Evolutionary conservation across 2,797 vertebrate genomes (phyloP).

Genomic region (Tragelaphus eurycerus): DNA sequence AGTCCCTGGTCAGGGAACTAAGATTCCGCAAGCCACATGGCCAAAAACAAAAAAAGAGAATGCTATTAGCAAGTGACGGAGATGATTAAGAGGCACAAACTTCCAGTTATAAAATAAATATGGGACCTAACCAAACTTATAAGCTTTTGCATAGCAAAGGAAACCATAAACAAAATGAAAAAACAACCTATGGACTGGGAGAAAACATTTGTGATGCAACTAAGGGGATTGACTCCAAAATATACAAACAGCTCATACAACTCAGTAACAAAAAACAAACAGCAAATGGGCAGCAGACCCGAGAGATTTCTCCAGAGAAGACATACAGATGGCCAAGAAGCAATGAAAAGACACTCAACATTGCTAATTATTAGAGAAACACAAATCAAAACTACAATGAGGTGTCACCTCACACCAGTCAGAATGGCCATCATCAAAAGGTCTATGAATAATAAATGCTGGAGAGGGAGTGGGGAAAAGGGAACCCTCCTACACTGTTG

Average conservation of each 20-base stretch:
- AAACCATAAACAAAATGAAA: background rate
- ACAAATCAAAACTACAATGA: background rate
- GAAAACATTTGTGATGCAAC: background rate
- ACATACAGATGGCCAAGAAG: background rate
- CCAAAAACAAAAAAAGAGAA: background rate
- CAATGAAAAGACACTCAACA: background rate
- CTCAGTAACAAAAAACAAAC: background rate
- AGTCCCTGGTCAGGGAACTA: background rate
- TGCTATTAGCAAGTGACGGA: background rate
- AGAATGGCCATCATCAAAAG: background rate
- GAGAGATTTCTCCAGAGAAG: background rate
- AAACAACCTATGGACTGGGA: background rate
- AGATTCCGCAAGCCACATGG: background rate
- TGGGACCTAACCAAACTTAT: background rate
- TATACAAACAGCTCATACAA: background rate
- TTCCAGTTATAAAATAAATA: background rate
- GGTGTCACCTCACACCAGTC: background rate
- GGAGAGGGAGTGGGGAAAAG: accelerated
- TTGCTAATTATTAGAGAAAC: background rate
- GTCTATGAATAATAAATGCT: background rate
- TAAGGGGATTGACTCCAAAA: background rate
- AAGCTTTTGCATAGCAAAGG: background rate
- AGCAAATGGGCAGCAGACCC: background rate
- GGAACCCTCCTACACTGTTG: background rate
- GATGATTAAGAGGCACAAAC: background rate